These are phyloP conservation scores for Dorcus parallelipipedus DNA, from an alignment of 2,888 invertebrate genomes.

Conservation along the genomic window DNA sequence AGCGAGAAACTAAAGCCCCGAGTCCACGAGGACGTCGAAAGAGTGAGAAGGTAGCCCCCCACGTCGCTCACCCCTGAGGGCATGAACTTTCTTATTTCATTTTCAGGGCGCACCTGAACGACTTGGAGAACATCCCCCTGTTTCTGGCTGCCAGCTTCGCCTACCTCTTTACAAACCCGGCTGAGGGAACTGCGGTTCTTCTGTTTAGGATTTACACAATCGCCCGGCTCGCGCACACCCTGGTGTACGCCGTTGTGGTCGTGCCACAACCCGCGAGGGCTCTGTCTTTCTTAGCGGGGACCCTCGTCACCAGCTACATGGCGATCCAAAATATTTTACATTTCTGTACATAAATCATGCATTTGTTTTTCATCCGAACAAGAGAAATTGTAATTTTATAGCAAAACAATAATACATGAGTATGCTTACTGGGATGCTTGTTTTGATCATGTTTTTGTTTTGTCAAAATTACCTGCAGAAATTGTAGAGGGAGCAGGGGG, in stretches of 20 bases:
- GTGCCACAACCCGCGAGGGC: slow-evolving; percentile 48
- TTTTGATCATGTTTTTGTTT: neutral
- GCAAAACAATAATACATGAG: neutral
- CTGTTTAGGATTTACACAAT: slow-evolving; percentile 57
- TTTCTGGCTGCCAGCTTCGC: slow-evolving; percentile 61
- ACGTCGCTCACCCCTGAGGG: too few species aligned
- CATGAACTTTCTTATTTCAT: too few species aligned
- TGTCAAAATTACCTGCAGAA: too few species aligned
- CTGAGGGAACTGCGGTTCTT: slow-evolving; percentile 49
- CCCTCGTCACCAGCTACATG: slow-evolving; percentile 23
- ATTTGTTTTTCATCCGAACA: neutral
- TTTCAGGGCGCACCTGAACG: slow-evolving; percentile 65
- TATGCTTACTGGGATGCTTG: neutral
- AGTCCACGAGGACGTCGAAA: slow-evolving; percentile 51
- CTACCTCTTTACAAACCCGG: slow-evolving; percentile 61
- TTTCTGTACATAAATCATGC: neutral
- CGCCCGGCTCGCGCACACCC: slow-evolving; percentile 58
- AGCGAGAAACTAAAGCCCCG: slow-evolving; percentile 37
- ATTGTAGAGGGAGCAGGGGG: too few species aligned
- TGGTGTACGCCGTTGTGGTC: slow-evolving; percentile 61
- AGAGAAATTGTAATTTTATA: neutral
- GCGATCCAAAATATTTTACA: slow-evolving; percentile 15
- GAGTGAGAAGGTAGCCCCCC: slow-evolving; percentile 47
- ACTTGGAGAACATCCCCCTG: slow-evolving; percentile 67
- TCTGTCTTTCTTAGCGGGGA: slow-evolving; percentile 19